phyloP scores from a whole-genome alignment of 2,113 vertebrate genomes.

The Hyperopisus bebe region DNA sequence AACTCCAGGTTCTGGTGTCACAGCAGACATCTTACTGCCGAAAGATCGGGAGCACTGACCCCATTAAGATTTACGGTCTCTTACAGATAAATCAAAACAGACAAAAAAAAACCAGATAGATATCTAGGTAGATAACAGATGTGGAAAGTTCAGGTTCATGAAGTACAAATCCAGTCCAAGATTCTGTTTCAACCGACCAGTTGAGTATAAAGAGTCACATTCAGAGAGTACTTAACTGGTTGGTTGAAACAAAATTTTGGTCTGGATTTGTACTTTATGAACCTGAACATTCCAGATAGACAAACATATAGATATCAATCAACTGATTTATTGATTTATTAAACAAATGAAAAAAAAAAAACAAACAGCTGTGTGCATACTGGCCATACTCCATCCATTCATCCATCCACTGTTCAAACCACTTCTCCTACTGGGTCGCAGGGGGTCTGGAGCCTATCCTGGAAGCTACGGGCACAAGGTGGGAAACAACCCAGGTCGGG shows the following conservation, averaged over 20 bases:
- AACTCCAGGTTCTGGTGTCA: constrained; percentile 71
- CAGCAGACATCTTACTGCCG: constrained; percentile 60
- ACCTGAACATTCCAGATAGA: not conserved
- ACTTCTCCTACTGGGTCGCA: too few species aligned
- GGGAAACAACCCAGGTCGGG: too few species aligned
- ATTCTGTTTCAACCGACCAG: not conserved
- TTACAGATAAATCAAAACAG: constrained; percentile 25
- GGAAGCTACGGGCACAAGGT: too few species aligned
- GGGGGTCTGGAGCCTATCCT: too few species aligned
- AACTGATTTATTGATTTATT: not conserved
- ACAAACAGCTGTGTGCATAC: not conserved
- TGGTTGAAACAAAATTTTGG: not conserved
- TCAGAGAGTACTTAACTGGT: not conserved
- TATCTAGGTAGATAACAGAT: not conserved
- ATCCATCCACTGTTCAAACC: too few species aligned
- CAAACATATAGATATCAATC: not conserved
- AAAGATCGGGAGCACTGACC: constrained; percentile 45
- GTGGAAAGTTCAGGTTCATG: not conserved
- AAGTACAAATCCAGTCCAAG: not conserved
- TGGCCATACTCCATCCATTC: too few species aligned
- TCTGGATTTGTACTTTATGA: not conserved
- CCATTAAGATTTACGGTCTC: constrained; percentile 35
- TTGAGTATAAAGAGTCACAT: not conserved
- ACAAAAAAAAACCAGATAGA: not conserved
- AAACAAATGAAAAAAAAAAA: not conserved